Conservation (phyloP, 2,113 vertebrate genomes). For the Hydrochoerus hydrochaeris region DNA sequence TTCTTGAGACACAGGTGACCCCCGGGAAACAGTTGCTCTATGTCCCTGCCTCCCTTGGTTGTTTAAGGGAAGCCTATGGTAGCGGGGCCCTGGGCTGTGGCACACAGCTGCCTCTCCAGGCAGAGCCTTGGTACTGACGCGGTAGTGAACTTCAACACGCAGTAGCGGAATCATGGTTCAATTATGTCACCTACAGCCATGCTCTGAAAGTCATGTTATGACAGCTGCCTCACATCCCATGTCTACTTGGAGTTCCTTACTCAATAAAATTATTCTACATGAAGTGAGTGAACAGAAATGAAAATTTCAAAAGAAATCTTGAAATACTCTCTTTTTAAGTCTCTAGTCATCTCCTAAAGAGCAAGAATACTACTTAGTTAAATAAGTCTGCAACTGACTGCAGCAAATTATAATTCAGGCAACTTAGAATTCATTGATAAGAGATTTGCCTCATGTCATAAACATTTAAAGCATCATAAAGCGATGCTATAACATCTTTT, state of each 20-base stretch:
- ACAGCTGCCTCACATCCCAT: background rate
- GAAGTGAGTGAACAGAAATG: background rate
- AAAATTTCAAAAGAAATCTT: slow-evolving; percentile 12
- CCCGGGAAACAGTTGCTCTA: background rate
- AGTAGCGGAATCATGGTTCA: background rate
- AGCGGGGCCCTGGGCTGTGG: background rate
- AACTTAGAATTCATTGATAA: background rate
- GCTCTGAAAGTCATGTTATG: background rate
- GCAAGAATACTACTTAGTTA: background rate
- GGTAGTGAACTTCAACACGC: background rate
- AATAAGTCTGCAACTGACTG: background rate
- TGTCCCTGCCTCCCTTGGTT: background rate
- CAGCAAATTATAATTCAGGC: background rate
- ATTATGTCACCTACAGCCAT: background rate
- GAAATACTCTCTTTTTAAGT: background rate
- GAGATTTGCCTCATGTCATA: background rate
- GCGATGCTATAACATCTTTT: background rate
- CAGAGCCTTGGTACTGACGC: background rate
- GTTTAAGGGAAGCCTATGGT: background rate
- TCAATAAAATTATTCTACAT: background rate
- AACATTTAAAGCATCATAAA: background rate
- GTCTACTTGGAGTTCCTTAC: background rate
- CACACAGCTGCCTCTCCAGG: background rate
- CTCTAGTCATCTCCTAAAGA: background rate
- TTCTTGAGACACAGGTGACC: background rate